Evolutionary conservation across 2,797 vertebrate species (phyloP).

Genomic region (Parauchenoglanis ngamensis): DNA sequence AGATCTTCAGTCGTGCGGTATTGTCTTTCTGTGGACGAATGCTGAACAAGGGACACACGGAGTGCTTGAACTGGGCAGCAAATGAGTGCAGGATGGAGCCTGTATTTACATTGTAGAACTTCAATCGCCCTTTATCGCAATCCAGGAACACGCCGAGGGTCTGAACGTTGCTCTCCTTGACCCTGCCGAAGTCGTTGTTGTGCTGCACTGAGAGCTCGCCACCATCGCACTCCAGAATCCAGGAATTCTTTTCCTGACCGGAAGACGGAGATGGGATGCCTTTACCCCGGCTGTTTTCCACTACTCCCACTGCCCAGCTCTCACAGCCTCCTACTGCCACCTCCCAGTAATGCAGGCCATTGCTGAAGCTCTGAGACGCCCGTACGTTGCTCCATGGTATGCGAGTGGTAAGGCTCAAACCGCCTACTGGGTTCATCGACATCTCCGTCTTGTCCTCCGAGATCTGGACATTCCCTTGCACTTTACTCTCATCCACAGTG

Average conservation of each 20-base stretch:
- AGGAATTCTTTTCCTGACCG: conserved; percentile 27
- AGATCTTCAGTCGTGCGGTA: neutral
- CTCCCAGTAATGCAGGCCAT: conserved; percentile 58
- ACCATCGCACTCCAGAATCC: conserved; percentile 45
- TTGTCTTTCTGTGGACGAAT: neutral
- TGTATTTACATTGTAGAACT: conserved; percentile 44
- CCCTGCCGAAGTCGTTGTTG: neutral
- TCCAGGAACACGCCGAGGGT: conserved; percentile 52
- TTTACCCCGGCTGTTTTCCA: neutral
- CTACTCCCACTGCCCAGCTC: conserved; percentile 50
- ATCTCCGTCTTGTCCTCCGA: conserved; percentile 40
- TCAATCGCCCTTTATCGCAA: conserved; percentile 39
- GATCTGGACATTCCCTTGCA: conserved; percentile 17
- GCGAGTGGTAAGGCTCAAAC: neutral
- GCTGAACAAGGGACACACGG: conserved; percentile 42
- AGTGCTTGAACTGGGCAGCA: conserved; percentile 10
- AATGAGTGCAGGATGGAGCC: conserved; percentile 32
- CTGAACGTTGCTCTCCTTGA: conserved; percentile 17
- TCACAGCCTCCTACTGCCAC: conserved; percentile 40
- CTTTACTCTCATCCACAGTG: conserved; percentile 40
- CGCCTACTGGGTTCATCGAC: neutral
- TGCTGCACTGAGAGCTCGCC: conserved; percentile 38
- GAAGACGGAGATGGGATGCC: neutral
- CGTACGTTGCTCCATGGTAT: neutral
- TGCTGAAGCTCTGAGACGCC: conserved; percentile 43